Percentiles rank a stretch among this genome's conserved stretches.
phyloP scores from a whole-genome alignment of 2,113 vertebrate species.

The Antechinus stuartii region DNA sequence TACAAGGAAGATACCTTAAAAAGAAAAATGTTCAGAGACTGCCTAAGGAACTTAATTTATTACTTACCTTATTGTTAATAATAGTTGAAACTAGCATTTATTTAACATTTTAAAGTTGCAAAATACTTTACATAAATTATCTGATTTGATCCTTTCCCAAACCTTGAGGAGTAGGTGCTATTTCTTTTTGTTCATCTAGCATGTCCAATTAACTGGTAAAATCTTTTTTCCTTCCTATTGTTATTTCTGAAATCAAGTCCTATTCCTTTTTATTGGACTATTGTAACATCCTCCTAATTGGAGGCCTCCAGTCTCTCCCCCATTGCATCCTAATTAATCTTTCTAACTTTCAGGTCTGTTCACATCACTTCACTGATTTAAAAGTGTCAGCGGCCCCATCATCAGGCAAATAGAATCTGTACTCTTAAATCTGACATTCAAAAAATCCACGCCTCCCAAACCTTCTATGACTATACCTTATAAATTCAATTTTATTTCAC shows the following conservation, averaged over 20 bases:
- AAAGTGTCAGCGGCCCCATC: not conserved
- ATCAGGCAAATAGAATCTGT: not conserved
- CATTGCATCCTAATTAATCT: not conserved
- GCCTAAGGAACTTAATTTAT: not conserved
- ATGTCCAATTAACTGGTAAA: not conserved
- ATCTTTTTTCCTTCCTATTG: not conserved
- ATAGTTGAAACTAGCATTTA: slow-evolving; percentile 20
- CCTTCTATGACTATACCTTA: not conserved
- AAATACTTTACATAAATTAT: not conserved
- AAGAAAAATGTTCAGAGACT: not conserved
- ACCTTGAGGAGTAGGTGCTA: not conserved
- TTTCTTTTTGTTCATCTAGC: not conserved
- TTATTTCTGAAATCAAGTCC: not conserved
- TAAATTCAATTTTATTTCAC: not conserved
- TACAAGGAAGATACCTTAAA: not conserved
- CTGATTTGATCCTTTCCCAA: not conserved
- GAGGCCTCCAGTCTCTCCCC: not conserved
- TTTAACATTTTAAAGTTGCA: slow-evolving; percentile 35
- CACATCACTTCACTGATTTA: not conserved
- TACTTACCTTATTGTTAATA: slow-evolving; percentile 1
- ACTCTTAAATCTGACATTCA: not conserved
- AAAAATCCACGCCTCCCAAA: not conserved
- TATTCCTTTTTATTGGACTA: not conserved
- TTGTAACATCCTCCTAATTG: not conserved
- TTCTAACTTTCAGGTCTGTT: not conserved